These are phyloP conservation scores for Hippocampus abdominalis DNA, from an alignment of 2,113 vertebrate species.

Conservation along the genomic window DNA sequence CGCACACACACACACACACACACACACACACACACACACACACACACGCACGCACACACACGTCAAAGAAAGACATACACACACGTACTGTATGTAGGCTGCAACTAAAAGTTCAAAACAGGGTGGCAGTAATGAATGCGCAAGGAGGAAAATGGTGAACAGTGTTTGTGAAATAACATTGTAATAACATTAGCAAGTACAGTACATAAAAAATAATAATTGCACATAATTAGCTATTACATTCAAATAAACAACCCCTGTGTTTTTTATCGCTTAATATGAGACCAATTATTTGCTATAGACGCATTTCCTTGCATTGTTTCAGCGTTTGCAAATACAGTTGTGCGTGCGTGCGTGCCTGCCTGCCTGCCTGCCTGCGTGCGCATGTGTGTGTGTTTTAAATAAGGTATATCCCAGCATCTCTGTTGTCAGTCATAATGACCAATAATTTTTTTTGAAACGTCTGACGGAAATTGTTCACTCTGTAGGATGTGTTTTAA, in stretches of 20 bases:
- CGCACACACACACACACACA: slow-evolving; percentile 10
- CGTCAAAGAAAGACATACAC: neutral
- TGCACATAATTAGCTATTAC: neutral
- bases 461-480: slow-evolving; percentile 17
- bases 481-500: slow-evolving; percentile 4
- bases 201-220: neutral
- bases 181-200: neutral
- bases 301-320: neutral
- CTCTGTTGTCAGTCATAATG: slow-evolving; percentile 15
- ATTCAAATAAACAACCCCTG: neutral
- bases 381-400: neutral
- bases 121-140: neutral
- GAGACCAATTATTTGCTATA: neutral
- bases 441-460: slow-evolving; percentile 24
- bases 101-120: neutral
- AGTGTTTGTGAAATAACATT: neutral
- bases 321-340: neutral
- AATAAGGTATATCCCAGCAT: slow-evolving; percentile 14
- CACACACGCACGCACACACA: neutral
- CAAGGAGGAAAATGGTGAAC: neutral
- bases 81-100: neutral
- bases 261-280: neutral
- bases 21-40: slow-evolving; percentile 10
- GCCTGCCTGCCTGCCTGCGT: too few species aligned
- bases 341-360: too few species aligned